A percentile compares a stretch with the other conserved stretches of the same genome.
These are phyloP conservation scores for Eilema caniola DNA, from an alignment of 2,888 invertebrate species.

Conservation along the genomic window DNA sequence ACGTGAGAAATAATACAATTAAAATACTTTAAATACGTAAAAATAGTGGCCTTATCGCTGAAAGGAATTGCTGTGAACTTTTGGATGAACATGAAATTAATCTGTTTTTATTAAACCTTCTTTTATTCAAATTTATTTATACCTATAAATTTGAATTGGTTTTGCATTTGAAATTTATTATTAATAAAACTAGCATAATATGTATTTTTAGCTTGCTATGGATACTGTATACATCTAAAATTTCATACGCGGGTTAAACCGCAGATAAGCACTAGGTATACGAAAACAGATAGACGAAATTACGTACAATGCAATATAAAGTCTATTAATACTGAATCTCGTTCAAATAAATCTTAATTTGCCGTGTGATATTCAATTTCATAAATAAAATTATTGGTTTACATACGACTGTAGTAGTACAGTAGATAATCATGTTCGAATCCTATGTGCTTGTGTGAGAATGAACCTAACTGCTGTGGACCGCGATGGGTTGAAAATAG, in stretches of 20 bases:
- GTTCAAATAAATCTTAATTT: slow-evolving; percentile 28
- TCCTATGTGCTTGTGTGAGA: slow-evolving; percentile 25
- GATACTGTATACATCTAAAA: not conserved
- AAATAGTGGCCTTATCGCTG: no score
- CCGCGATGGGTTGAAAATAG: slow-evolving; percentile 76
- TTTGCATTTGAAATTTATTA: no score
- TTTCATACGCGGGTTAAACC: slow-evolving; percentile 1
- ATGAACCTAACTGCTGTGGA: slow-evolving; percentile 56
- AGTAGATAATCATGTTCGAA: slow-evolving; percentile 29
- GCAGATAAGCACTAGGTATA: not conserved
- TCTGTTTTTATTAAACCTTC: no score
- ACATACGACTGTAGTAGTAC: slow-evolving; percentile 25
- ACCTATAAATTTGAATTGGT: no score
- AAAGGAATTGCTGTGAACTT: no score
- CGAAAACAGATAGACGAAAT: not conserved
- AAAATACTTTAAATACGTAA: no score
- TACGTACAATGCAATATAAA: not conserved
- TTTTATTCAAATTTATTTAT: no score
- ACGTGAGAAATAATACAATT: no score
- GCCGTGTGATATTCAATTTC: slow-evolving; percentile 26
- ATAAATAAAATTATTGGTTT: slow-evolving; percentile 48
- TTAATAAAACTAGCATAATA: no score
- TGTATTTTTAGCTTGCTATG: not conserved
- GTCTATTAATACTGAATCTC: slow-evolving; percentile 6
- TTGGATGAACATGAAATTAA: no score